phyloP scores from a whole-genome alignment of 2,888 invertebrate species.

The Limnephilus lunatus region DNA sequence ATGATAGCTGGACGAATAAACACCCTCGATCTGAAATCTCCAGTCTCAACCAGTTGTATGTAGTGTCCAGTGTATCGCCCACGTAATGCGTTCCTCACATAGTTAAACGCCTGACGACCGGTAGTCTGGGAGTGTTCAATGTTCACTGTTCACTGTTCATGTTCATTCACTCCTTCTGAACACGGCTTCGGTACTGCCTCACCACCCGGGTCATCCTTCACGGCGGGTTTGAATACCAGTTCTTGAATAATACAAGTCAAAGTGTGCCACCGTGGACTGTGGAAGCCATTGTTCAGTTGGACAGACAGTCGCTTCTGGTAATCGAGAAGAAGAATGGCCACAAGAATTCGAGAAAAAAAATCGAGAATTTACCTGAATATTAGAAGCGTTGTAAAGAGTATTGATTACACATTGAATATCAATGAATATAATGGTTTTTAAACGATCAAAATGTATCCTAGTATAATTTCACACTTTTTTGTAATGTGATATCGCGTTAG shows the following conservation, averaged over 20 bases:
- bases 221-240: neutral
- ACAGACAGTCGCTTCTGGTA: slow-evolving; percentile 36
- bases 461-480: neutral
- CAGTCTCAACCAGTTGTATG: neutral
- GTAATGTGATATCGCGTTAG: neutral
- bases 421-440: neutral
- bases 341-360: neutral
- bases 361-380: neutral
- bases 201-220: slow-evolving; percentile 32
- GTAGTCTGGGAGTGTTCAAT: slow-evolving; percentile 27
- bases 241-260: neutral
- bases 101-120: slow-evolving; percentile 41
- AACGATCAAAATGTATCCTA: neutral
- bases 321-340: slow-evolving; percentile 36
- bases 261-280: slow-evolving; percentile 17
- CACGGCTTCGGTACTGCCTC: neutral
- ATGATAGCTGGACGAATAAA: slow-evolving; percentile 58
- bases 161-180: slow-evolving; percentile 25
- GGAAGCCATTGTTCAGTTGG: slow-evolving; percentile 16
- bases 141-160: neutral
- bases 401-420: slow-evolving; percentile 8
- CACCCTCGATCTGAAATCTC: slow-evolving; percentile 51
- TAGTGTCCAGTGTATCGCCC: slow-evolving; percentile 47
- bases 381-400: neutral
- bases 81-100: slow-evolving; percentile 52